phyloP scores from a whole-genome alignment of 2,113 vertebrate species.

The Tinamus guttatus region DNA sequence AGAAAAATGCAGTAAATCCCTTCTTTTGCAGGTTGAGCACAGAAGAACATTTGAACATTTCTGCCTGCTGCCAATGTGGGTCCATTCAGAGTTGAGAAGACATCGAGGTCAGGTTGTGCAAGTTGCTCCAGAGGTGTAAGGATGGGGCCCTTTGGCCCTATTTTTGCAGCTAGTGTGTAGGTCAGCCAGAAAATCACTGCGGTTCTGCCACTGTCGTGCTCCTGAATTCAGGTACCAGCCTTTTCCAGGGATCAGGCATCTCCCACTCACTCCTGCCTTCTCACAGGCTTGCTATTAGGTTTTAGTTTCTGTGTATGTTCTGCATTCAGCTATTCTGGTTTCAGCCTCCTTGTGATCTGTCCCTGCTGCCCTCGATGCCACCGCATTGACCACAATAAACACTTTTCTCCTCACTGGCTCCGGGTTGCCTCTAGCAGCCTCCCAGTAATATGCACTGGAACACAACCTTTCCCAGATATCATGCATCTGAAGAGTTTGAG shows the following conservation, averaged over 20 bases:
- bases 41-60: background rate
- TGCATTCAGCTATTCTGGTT: background rate
- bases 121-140: background rate
- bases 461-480: background rate
- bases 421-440: conserved; percentile 38
- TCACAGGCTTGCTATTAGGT: conserved; percentile 22
- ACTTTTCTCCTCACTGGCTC: background rate
- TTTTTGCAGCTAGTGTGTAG: background rate
- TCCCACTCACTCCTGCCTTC: background rate
- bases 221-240: conserved; percentile 25
- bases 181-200: background rate
- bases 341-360: background rate
- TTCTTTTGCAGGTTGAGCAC: conserved; percentile 22
- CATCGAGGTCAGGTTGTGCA: background rate
- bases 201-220: background rate
- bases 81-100: background rate
- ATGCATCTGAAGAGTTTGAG: background rate
- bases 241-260: background rate
- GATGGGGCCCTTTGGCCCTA: background rate
- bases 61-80: background rate
- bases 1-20: conserved; percentile 25
- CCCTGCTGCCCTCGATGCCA: conserved; percentile 21
- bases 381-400: conserved; percentile 39
- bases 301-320: conserved; percentile 7
- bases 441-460: background rate